phyloP scores from a whole-genome alignment of 2,888 invertebrate genomes.

The Nymphalis urticae region DNA sequence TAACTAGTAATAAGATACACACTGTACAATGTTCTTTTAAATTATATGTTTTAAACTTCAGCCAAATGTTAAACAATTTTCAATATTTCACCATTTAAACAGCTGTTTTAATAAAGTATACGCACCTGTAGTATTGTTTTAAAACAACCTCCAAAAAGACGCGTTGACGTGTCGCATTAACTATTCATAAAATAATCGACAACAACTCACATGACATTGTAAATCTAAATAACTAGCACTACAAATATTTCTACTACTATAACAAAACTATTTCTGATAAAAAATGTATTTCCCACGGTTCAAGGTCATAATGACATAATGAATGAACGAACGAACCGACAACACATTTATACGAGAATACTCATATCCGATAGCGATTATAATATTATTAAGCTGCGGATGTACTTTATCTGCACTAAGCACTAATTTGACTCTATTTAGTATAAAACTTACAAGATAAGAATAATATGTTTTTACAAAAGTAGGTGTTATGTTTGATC shows the following conservation, averaged over 20 bases:
- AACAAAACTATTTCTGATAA: constrained; percentile 17
- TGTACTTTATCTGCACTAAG: not conserved
- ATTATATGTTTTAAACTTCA: not conserved
- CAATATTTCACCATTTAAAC: no score
- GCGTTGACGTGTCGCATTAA: no score
- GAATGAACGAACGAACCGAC: constrained; percentile 15
- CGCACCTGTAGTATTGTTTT: no score
- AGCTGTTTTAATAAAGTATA: no score
- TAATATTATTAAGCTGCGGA: not conserved
- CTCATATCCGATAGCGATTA: constrained; percentile 4
- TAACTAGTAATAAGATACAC: no score
- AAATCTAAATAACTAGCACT: not conserved
- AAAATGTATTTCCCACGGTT: constrained; percentile 31
- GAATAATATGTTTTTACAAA: not conserved
- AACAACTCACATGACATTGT: no score
- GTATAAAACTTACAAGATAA: not conserved
- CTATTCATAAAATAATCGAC: no score
- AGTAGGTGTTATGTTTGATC: not conserved
- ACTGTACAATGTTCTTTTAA: no score
- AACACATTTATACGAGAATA: constrained; percentile 1
- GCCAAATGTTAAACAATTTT: no score
- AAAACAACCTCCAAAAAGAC: no score
- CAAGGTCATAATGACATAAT: constrained; percentile 30
- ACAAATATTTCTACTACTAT: not conserved
- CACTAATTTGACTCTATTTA: not conserved